Base-by-base conservation (phyloP, 2,888 invertebrate genomes). In the Calameuta pallipes region DNA sequence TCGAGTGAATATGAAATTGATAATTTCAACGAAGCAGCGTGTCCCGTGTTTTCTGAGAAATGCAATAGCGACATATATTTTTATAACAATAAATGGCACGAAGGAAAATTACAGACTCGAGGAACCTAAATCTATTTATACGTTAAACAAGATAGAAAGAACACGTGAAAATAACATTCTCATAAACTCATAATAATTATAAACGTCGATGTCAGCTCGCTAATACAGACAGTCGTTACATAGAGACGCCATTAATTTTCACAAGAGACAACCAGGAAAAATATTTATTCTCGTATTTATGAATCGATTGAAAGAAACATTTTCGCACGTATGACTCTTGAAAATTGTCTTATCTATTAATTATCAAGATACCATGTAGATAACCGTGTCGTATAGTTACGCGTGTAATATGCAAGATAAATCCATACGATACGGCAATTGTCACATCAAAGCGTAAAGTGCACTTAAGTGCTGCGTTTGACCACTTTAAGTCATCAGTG, bases 231-330 rank as follows among this genome's bases (percentile, higher is more conserved):
- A 23, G 56, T 56, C 56, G 56, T 56, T 23, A 56, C 56, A 56
- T 56, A 56, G 56, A 56, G 56, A 56, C 23, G 56, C 56, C 23
- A 56, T 23, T 23, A 56, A 56, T 23, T 56, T 56, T 9, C 9
- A 56, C 9, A 56, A 56, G 56, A 23, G 56, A 9, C 56, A 23
- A 9, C 41, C 6, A 9, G 6, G 0, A 15, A 76, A 74, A 79
- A 81, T 83, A 83, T 82, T 33, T 33, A 13, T 35, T n/a, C 9
- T 3, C 35, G 6, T 4, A 6, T 84, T 82, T 84, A 83, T 36
- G 74, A 69, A 79, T 36, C 76, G 33, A 33, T 78, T 31, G 11
- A 75, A 34, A 76, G 31, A 23, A 56, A 56, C 9, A 56, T 9
- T 56, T 56, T 23, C 2, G 56, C 56, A 2, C 9, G 23, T 15